Evolutionary conservation across 1,140 invertebrate species (phyloP).

Genomic region (Hycleus cichorii): DNA sequence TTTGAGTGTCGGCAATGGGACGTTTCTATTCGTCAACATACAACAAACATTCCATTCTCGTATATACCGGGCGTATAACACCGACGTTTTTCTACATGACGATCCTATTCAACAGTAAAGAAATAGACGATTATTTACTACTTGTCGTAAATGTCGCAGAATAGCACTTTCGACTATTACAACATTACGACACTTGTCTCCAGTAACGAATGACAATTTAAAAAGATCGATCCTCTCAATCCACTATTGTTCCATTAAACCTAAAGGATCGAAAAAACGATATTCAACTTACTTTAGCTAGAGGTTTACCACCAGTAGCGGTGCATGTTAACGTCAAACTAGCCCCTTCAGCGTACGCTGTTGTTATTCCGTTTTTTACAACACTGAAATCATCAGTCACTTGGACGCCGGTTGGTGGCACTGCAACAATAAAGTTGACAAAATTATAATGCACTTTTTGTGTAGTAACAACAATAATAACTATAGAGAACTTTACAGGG

Average conservation of each 20-base stretch:
- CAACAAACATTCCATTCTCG: too few species aligned
- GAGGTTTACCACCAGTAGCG: conserved; percentile 39
- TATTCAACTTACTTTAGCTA: conserved; percentile 26
- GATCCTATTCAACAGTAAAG: too few species aligned
- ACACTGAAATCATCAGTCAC: conserved; percentile 35
- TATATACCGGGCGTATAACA: too few species aligned
- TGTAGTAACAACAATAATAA: too few species aligned
- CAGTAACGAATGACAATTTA: background rate
- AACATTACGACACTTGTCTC: background rate
- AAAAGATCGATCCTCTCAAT: background rate
- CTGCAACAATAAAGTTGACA: conserved; percentile 31
- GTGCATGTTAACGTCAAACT: conserved; percentile 46
- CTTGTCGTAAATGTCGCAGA: too few species aligned
- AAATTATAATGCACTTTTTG: background rate
- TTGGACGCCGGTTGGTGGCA: conserved; percentile 37
- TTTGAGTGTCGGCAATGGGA: too few species aligned
- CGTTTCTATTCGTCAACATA: too few species aligned
- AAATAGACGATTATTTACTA: too few species aligned
- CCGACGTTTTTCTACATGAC: too few species aligned
- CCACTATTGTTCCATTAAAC: background rate
- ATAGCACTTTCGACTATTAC: background rate
- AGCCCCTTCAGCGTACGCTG: conserved; percentile 48
- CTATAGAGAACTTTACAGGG: too few species aligned
- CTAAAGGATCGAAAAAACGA: background rate
- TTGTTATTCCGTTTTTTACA: conserved; percentile 43